Percentiles rank a stretch among this genome's conserved stretches.
Conservation (phyloP, 2,797 vertebrate genomes). For the Martes flavigula region DNA sequence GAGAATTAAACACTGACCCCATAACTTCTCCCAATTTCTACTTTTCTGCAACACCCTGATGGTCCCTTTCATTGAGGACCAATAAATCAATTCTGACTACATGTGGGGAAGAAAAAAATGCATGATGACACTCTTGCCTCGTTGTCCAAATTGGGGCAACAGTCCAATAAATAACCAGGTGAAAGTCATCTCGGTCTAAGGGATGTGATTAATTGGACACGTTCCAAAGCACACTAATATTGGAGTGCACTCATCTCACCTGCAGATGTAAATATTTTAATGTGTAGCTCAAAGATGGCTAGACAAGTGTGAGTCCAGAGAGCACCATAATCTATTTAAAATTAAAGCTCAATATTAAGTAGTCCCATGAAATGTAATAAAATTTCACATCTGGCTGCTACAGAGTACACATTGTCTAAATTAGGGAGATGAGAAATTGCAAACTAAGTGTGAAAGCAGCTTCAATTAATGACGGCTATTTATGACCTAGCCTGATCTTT, state of each 20-base stretch:
- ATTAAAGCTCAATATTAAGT: conserved; percentile 43
- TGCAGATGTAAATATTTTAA: not conserved
- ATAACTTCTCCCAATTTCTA: not conserved
- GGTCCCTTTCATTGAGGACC: not conserved
- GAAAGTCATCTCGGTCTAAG: not conserved
- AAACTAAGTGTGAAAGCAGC: conserved; percentile 56
- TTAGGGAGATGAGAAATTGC: conserved; percentile 39
- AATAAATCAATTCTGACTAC: not conserved
- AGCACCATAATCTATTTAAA: conserved; percentile 38
- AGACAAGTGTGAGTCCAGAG: not conserved
- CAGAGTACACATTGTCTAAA: not conserved
- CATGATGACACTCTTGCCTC: not conserved
- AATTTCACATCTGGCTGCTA: conserved; percentile 26
- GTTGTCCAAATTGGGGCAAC: not conserved
- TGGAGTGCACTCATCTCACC: not conserved
- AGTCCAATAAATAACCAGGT: not conserved
- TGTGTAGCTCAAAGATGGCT: not conserved
- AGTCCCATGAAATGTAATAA: conserved; percentile 2
- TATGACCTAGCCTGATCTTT: not conserved
- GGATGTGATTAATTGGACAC: not conserved
- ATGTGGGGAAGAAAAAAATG: not conserved
- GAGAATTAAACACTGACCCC: not conserved
- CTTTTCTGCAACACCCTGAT: not conserved
- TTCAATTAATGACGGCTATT: conserved; percentile 42
- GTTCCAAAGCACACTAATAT: not conserved